Conservation (phyloP, 2,113 vertebrate species). For the rat (Rattus norvegicus) region GRCr8 NC_086020.1:32712001-32712500, state of each 20-base stretch:
- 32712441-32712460: not conserved
- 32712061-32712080: too few species aligned
- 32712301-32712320: not conserved
- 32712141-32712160: not conserved
- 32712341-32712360: not conserved
- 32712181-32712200: not conserved
- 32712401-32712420: not conserved
- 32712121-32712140: too few species aligned
- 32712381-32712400: not conserved
- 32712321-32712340: not conserved
- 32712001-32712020: too few species aligned
- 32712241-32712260: not conserved
- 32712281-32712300: not conserved
- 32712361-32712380: not conserved
- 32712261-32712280: slow-evolving; percentile 51
- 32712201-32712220: not conserved
- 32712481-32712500: slow-evolving; percentile 23
- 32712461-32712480: not conserved
- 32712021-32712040: too few species aligned
- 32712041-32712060: too few species aligned
- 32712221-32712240: not conserved
- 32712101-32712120: too few species aligned
- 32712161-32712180: not conserved
- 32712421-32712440: not conserved
- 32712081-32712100: too few species aligned